Base-by-base conservation (phyloP, 2,888 invertebrate genomes). In the Alviniconcha strummeri region DNA sequence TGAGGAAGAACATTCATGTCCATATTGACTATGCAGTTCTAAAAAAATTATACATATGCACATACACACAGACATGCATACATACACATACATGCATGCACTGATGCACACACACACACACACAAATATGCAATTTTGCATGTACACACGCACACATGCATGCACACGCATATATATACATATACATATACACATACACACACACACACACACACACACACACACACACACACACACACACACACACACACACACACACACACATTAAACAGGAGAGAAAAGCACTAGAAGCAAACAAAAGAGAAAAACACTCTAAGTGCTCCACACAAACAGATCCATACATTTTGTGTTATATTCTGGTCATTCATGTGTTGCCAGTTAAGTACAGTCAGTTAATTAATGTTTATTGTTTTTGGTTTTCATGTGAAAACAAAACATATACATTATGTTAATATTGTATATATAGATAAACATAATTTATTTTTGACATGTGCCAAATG, bases 201-300 rank as follows among this genome's bases (percentile, higher is more conserved):
- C 69, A 69, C n/a, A 69, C 69, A 69, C n/a, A 5, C 69, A 55
- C 74, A 75, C 15, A 75, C 55, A 75, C 74, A 54, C 74, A 75
- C 15, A 64, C 64, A 64, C 4, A 4, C 15, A 64, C 64, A 64
- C 64, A 64, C 64, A 64, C 64, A 64, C 13, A 17, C 69, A 69
- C n/a, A 69, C n/a, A 17, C 69, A 69, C n/a, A 69, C 69, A 69
- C n/a, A 5, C 69, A 55, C 74, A 75, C 15, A 75, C 55, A 75
- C 74, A 54, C 74, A 75, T 17, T 7, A 75, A 52, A 55, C 74
- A 36, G 36, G 36, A 36, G 36, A 36, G 36, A 36, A 36, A 36
- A 36, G 0, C 36, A 36, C 36, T 36, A 36, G 36, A 36, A 36
- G 36, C 36, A 36, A 36, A 36, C 36, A 36, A 36, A 36, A 36